Percentiles rank a stretch among this genome's conserved stretches.
Conservation (phyloP, 2,113 vertebrate genomes). For the Cathartes aura region DNA sequence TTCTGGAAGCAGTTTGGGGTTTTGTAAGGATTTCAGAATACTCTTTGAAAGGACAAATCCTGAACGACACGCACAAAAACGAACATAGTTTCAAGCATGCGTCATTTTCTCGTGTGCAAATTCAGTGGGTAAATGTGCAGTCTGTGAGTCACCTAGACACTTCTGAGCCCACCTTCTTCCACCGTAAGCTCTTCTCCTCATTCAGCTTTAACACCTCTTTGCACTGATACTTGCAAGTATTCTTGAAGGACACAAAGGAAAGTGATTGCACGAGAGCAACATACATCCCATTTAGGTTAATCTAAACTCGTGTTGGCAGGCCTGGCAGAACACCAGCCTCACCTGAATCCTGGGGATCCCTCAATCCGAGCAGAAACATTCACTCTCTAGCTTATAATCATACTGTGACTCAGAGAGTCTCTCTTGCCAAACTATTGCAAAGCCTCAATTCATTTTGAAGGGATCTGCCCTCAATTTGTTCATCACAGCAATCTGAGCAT, state of each 20-base stretch:
- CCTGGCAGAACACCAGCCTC: not conserved
- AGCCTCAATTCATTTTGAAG: not conserved
- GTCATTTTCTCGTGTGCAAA: not conserved
- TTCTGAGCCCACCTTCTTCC: not conserved
- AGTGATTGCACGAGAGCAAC: accelerated
- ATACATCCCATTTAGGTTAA: not conserved
- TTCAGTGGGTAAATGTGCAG: not conserved
- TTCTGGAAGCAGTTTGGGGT: not conserved
- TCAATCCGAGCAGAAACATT: not conserved
- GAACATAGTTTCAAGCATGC: not conserved
- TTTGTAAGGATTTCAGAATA: not conserved
- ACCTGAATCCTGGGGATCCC: not conserved
- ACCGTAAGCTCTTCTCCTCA: not conserved
- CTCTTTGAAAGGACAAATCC: not conserved
- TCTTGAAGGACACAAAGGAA: not conserved
- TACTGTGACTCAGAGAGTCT: not conserved
- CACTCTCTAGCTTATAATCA: not conserved
- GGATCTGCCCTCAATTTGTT: slow-evolving; percentile 21
- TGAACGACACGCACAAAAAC: accelerated
- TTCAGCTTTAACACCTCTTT: not conserved
- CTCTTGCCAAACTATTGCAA: not conserved
- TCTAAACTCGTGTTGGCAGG: not conserved
- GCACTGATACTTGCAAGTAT: not conserved
- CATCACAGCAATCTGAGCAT: not conserved
- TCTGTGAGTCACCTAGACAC: not conserved